These are phyloP conservation scores for Helicolenus hilgendorfi DNA, from an alignment of 2,797 vertebrate species.

Conservation along the genomic window DNA sequence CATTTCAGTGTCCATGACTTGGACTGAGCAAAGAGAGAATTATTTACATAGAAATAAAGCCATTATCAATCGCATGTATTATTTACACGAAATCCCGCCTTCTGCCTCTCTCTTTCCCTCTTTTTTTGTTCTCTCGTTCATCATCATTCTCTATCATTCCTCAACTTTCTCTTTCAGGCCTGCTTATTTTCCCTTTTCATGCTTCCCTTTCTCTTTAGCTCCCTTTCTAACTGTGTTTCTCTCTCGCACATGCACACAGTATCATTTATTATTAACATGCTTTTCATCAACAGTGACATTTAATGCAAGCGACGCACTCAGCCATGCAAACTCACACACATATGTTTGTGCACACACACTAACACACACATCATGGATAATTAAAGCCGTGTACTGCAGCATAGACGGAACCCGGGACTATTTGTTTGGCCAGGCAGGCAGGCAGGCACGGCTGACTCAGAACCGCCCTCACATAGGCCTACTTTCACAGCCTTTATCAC, in stretches of 20 bases:
- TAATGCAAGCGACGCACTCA: slow-evolving; percentile 41
- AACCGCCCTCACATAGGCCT: slow-evolving; percentile 62
- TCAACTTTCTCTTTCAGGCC: slow-evolving; percentile 10
- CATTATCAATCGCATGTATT: slow-evolving; percentile 68
- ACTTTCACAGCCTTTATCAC: slow-evolving; percentile 54
- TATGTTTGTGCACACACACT: slow-evolving; percentile 5
- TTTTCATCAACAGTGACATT: slow-evolving; percentile 73
- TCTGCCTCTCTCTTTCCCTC: not conserved
- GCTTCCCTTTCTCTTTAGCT: slow-evolving; percentile 1
- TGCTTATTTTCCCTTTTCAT: not conserved
- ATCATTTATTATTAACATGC: slow-evolving; percentile 73
- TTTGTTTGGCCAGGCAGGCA: slow-evolving; percentile 49
- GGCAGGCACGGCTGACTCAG: slow-evolving; percentile 66
- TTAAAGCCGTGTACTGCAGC: slow-evolving; percentile 44
- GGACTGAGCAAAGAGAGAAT: slow-evolving; percentile 36
- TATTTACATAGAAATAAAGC: slow-evolving; percentile 67
- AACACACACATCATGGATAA: slow-evolving; percentile 57
- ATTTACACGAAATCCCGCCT: slow-evolving; percentile 56
- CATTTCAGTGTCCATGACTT: slow-evolving; percentile 39
- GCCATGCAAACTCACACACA: slow-evolving; percentile 32
- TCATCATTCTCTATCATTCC: slow-evolving; percentile 28
- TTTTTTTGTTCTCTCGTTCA: not conserved
- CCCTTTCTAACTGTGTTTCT: slow-evolving; percentile 1
- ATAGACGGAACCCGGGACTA: slow-evolving; percentile 10
- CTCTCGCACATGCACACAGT: slow-evolving; percentile 4